Base-by-base conservation (phyloP, 2,113 vertebrate genomes). In the Leucopternis melanops region DNA sequence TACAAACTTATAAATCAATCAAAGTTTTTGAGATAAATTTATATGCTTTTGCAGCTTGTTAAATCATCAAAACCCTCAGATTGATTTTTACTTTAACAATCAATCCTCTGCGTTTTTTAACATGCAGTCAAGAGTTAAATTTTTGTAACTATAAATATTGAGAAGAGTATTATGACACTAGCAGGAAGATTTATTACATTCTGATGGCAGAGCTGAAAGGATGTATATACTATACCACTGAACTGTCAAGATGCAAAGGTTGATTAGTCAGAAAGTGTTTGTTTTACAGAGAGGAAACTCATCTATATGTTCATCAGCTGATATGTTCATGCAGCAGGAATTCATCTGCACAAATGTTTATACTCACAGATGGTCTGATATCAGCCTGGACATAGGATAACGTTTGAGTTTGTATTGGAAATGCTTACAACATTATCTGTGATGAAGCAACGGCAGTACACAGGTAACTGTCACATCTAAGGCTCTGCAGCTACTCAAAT, bases 1-100 rank as follows among this genome's bases (percentile, higher is more conserved):
- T 97, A 96, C 89, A 38, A 97, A 98, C 92, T 96, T 97, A 97
- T 97, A 97, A 98, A 98, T 98, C 98, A 98, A 98, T 98, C 97
- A 97, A 93, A 95, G 92, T 92, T 98, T 97, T 97, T 98, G 96
- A 97, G 96, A 96, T 97, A 97, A 95, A 95, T 97, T 97, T 96
- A 83, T 94, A 61, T 97, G 96, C 94, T 97, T 98, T 97, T 97
- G 97, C 58, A 47, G 94, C 96, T 97, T 97, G 97, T 98, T 98
- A 98, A 97, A 98, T 98, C 92, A 97, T 97, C 96, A 95, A 97
- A 97, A 87, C 79, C 90, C 91, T 88, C 94, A 95, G 95, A 98
- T 97, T 97, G 98, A 98, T 98, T 97, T 97, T 97, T 95, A 92
- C 94, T 96, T 97, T 95, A 96, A 95, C 90, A 96, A 97, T 98